Evolutionary conservation across 2,888 invertebrate genomes (phyloP).

Genomic region (Eledona agricola): DNA sequence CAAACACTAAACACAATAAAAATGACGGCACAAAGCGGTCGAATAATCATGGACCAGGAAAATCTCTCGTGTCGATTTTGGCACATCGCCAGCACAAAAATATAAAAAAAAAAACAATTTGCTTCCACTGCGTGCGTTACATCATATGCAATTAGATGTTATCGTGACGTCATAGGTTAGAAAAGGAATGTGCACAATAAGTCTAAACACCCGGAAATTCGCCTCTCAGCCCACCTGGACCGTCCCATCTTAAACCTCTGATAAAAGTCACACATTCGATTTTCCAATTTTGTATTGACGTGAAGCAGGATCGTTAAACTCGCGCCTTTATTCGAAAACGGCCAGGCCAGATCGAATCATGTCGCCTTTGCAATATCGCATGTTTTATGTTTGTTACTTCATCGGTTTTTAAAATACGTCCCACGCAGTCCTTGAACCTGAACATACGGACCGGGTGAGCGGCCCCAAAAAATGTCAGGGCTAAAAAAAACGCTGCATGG

Average conservation of each 20-base stretch:
- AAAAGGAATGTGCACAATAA: constrained; percentile 15
- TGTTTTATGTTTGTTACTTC: constrained; percentile 2
- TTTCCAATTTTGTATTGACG: too few relatives aligned
- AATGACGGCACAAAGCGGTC: too few relatives aligned
- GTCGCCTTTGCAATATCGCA: constrained; percentile 7
- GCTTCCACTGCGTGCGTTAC: constrained; percentile 1
- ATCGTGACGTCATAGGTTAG: constrained; percentile 25
- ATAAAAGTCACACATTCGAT: too few relatives aligned
- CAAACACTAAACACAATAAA: too few relatives aligned
- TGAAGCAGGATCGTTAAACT: too few relatives aligned
- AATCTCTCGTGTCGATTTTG: neutral
- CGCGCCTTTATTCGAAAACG: too few relatives aligned
- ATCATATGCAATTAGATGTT: constrained; percentile 12
- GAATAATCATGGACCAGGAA: too few relatives aligned
- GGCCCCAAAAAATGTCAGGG: constrained; percentile 35
- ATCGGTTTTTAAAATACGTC: constrained; percentile 26
- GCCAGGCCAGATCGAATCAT: too few relatives aligned
- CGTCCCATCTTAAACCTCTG: too few relatives aligned
- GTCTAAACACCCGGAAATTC: neutral
- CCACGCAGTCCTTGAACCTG: constrained; percentile 36
- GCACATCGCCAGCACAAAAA: neutral
- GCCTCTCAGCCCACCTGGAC: too few relatives aligned
- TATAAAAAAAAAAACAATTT: neutral
- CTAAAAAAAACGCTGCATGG: constrained; percentile 31
- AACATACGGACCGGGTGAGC: constrained; percentile 12